Percentiles rank a stretch among this genome's conserved stretches.
Conservation (phyloP, 1,140 invertebrate species). For the Cydia strobilella region DNA sequence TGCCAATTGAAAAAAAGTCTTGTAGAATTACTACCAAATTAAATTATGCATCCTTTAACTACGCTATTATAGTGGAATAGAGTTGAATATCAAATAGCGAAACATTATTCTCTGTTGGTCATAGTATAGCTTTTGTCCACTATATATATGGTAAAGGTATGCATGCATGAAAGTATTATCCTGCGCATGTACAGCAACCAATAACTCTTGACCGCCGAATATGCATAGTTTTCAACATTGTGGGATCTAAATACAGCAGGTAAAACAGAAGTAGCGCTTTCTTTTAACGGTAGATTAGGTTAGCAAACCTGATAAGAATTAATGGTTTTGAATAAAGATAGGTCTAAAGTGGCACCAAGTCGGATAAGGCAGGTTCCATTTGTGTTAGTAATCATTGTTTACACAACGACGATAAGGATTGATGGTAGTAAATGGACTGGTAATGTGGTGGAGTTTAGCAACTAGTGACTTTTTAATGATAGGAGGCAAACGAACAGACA, state of each 20-base stretch:
- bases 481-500: too few relatives aligned
- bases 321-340: conserved; percentile 6
- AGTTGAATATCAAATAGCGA: not conserved
- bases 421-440: too few relatives aligned
- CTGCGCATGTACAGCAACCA: not conserved
- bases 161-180: not conserved
- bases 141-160: not conserved
- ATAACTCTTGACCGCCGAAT: not conserved
- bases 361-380: not conserved
- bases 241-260: not conserved
- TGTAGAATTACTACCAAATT: not conserved
- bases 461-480: too few relatives aligned
- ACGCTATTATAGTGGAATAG: not conserved
- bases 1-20: not conserved
- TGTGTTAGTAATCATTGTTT: not conserved
- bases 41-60: not conserved
- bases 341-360: conserved; percentile 1
- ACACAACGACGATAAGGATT: not conserved
- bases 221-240: not conserved
- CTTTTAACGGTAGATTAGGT: not conserved
- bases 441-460: too few relatives aligned
- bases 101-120: too few relatives aligned
- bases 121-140: conserved; percentile 9
- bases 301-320: not conserved
- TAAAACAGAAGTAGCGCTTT: not conserved